Evolutionary conservation across 2,797 vertebrate genomes (phyloP).

Genomic region (Poeciliopsis paucimaculata): DNA sequence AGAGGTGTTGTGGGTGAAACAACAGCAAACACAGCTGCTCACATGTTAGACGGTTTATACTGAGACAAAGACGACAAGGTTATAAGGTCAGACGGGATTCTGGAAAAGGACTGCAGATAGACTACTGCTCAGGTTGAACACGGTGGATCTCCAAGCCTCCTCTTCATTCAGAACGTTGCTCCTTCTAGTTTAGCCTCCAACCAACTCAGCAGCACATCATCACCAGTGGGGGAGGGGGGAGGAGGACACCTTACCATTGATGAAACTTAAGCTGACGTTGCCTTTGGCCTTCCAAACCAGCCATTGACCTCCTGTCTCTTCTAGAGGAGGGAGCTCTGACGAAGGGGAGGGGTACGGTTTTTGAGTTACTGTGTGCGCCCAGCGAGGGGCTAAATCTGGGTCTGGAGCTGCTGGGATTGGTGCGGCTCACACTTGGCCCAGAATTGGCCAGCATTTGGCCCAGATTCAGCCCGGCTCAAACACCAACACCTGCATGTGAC

Average conservation of each 20-base stretch:
- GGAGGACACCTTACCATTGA: slow-evolving; percentile 77
- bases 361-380: slow-evolving; percentile 74
- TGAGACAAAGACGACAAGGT: slow-evolving; percentile 42
- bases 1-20: slow-evolving; percentile 23
- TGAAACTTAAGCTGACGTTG: slow-evolving; percentile 72
- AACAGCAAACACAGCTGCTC: slow-evolving; percentile 27
- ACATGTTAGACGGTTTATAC: slow-evolving; percentile 38
- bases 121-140: slow-evolving; percentile 35
- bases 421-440: slow-evolving; percentile 36
- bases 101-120: slow-evolving; percentile 65
- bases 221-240: slow-evolving; percentile 48
- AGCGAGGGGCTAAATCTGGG: slow-evolving; percentile 72
- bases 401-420: slow-evolving; percentile 61
- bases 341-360: slow-evolving; percentile 73
- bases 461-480: slow-evolving; percentile 65
- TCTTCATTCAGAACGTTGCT: slow-evolving; percentile 40
- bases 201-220: slow-evolving; percentile 48
- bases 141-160: slow-evolving; percentile 38
- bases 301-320: slow-evolving; percentile 78
- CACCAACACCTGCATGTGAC: slow-evolving; percentile 71
- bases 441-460: slow-evolving; percentile 40
- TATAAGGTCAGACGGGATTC: slow-evolving; percentile 67
- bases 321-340: slow-evolving; percentile 77
- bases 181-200: slow-evolving; percentile 43
- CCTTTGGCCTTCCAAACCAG: slow-evolving; percentile 71